Evolutionary conservation across 2,113 vertebrate species (phyloP).

Genomic region (Gasterosteus nipponicus): DNA sequence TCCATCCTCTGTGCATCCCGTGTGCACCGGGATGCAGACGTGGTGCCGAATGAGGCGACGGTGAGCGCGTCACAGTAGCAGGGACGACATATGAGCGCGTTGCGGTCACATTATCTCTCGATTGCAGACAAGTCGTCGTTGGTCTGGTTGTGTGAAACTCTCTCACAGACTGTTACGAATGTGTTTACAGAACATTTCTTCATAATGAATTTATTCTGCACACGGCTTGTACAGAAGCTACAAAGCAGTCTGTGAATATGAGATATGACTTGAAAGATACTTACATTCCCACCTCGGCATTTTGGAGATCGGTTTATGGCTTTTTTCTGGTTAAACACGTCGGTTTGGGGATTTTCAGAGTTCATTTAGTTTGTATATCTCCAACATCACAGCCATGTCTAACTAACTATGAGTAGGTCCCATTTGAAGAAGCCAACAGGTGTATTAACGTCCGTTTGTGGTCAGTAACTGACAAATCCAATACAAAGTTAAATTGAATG

Average conservation of each 20-base stretch:
- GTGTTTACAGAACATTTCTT: background rate
- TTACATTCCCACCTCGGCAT: background rate
- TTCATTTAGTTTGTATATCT: background rate
- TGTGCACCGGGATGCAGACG: background rate
- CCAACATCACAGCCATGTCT: no score
- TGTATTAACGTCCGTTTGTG: no score
- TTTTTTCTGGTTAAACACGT: background rate
- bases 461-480: no score
- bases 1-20: background rate
- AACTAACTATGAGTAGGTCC: no score
- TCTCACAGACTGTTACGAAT: background rate
- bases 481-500: no score
- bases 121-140: background rate
- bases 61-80: constrained; percentile 12
- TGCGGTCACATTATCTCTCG: constrained; percentile 6
- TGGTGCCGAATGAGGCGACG: constrained; percentile 3
- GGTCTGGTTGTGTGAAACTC: constrained; percentile 3
- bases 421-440: no score
- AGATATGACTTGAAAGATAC: background rate
- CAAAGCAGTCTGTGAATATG: background rate
- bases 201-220: background rate
- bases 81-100: constrained; percentile 2
- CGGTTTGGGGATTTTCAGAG: background rate
- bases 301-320: background rate
- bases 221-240: background rate